These are phyloP conservation scores for Lagenorhynchus albirostris DNA, from an alignment of 2,113 vertebrate genomes.

Conservation along the genomic window DNA sequence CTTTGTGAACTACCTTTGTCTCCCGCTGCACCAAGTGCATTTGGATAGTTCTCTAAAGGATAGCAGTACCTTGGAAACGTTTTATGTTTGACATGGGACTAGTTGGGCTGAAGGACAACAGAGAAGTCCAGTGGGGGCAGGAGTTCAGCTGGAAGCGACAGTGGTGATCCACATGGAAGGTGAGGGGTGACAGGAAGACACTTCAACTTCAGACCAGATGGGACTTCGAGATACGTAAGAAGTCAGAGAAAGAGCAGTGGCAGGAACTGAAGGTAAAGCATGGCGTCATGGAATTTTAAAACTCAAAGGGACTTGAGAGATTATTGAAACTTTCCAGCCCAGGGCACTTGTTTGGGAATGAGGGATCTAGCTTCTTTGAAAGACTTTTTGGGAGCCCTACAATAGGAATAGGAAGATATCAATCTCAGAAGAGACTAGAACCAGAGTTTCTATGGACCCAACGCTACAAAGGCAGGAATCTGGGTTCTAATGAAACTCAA, in stretches of 20 bases:
- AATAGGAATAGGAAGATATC: neutral
- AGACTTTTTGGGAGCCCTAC: neutral
- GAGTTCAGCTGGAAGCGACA: neutral
- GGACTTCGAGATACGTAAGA: neutral
- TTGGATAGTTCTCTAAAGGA: neutral
- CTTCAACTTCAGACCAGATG: neutral
- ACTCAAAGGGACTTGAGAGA: neutral
- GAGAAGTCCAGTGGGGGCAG: neutral
- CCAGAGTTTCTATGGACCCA: neutral
- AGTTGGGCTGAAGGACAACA: neutral
- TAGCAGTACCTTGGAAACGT: neutral
- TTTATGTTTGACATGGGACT: neutral
- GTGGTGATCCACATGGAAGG: neutral
- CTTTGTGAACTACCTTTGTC: neutral
- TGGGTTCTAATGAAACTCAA: neutral
- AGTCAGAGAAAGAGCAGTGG: neutral
- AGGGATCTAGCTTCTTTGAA: neutral
- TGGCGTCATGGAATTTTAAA: neutral
- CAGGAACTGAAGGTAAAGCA: neutral
- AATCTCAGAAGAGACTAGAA: neutral
- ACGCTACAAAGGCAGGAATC: neutral
- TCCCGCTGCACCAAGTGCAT: neutral
- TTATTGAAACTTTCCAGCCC: neutral
- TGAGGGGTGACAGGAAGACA: neutral
- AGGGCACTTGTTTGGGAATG: neutral